Base-by-base conservation (phyloP, 2,888 invertebrate genomes). In the Diloba caeruleocephala region DNA sequence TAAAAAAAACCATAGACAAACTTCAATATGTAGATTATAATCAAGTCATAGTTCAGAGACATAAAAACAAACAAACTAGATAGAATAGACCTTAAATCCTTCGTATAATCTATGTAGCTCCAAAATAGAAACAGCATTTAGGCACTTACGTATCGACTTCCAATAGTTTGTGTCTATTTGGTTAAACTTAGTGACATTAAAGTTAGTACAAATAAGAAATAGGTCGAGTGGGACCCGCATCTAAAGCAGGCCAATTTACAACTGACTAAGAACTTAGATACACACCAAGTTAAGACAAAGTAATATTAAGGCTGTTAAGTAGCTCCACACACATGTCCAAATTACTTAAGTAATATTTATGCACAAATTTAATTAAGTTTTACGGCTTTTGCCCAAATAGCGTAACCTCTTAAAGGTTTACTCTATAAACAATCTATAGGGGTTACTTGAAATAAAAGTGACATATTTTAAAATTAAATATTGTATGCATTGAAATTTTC, bases 131-230 rank as follows among this genome's bases (percentile, higher is more conserved):
- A 75, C 62, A 75, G 41, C 61, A 67, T 59, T 65, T 64, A 69
- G 59, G 63, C 65, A 65, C 70, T 74, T 69, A 63, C 58, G 60
- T 74, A 80, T 82, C 78, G 78, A 78, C 81, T 80, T 74, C 68
- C 76, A 71, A 83, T 81, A 78, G 82, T 80, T 83, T 76, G 74
- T 78, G 78, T 76, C 72, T 79, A 81, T 83, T 81, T 79, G 81
- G 74, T 75, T 73, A 62, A 84, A 83, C 75, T 84, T 78, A 50
- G 76, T 80, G 85, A 87, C 83, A 82, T 78, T 76, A 76, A 83
- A 86, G 80, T 84, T 82, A 44, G 75, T 62, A 52, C 82, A 85
- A 88, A 87, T 83, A 86, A 78, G 81, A 81, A 84, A 81, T 79
- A 74, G 81, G 80, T 67, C 71, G 79, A 75, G 73, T 71, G 57